Evolutionary conservation across 2,113 vertebrate genomes (phyloP).

Genomic region (Notarius lentiginosus): DNA sequence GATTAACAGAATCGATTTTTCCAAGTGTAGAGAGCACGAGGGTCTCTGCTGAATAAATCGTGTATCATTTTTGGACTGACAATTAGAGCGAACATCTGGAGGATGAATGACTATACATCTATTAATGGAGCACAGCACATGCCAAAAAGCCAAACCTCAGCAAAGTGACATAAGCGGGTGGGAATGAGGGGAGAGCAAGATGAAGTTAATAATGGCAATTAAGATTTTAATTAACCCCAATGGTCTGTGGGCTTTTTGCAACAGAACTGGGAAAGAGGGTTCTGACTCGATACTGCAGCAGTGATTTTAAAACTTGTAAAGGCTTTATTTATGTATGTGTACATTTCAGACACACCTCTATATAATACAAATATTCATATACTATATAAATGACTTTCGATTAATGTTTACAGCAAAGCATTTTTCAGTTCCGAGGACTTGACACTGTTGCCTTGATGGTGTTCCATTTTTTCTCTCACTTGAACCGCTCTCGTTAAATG

Average conservation of each 20-base stretch:
- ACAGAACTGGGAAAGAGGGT: slow-evolving; percentile 11
- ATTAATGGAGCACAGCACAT: slow-evolving; percentile 35
- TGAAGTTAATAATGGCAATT: slow-evolving; percentile 51
- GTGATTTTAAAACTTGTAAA: not conserved
- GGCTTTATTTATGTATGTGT: not conserved
- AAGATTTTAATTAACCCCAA: slow-evolving; percentile 55
- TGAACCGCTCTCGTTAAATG: not conserved
- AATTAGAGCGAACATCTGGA: slow-evolving; percentile 58
- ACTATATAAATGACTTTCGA: not conserved
- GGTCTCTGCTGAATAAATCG: slow-evolving; percentile 26
- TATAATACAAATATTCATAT: not conserved
- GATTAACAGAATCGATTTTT: not conserved
- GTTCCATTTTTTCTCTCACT: not conserved
- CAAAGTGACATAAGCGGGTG: not conserved
- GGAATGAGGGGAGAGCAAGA: slow-evolving; percentile 34
- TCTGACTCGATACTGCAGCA: not conserved
- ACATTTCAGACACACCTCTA: too few relatives aligned
- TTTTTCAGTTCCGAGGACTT: not conserved
- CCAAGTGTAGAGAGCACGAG: slow-evolving; percentile 10
- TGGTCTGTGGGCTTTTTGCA: slow-evolving; percentile 30
- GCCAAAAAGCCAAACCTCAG: slow-evolving; percentile 37
- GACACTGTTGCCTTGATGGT: not conserved
- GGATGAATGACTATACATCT: slow-evolving; percentile 50
- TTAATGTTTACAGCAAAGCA: not conserved
- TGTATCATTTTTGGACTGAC: slow-evolving; percentile 26